Evolutionary conservation across 2,113 vertebrate species (phyloP), one percentile per base, ranked within the genome.

Genomic region (Apistogramma diplotaenia): DNA sequence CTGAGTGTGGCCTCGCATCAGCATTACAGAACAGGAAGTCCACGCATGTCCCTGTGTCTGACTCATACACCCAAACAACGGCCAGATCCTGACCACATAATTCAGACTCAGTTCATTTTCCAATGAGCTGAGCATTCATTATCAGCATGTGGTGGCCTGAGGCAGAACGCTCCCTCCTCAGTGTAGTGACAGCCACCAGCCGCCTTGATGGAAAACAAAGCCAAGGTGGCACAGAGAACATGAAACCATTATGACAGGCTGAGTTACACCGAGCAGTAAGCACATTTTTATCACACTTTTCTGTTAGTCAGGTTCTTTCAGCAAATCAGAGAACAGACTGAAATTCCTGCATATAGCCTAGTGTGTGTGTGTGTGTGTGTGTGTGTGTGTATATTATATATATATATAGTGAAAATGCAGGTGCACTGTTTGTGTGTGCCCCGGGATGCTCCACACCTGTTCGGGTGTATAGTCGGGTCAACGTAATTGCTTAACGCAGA

Each of bases 101-200:
- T 85, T 86, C 84, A 85, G 78, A 85, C 35, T 74, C 87, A 83
- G 84, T 90, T 90, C 82, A 84, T 92, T 92, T 94, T 89, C 79
- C 89, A 87, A 73, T 75, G 86, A 91, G 90, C 82, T 84, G 88
- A 91, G 81, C 87, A 71, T 92, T 94, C 82, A 74, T 93, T 94
- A 93, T 94, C 94, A 91, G 89, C 58, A 87, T 84, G 90, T 82
- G 61, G 84, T 89, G 88, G 89, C 93, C 93, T 23, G 85, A 87
- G 94, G 93, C 91, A 81, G 89, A 87, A 93, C 87, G 65, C 91
- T 90, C 90, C 91, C 87, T 92, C 73, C 92, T 80, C 83, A 31
- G 31, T 60, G 79, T 46, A 70, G 85, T 89, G 91, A 92, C 90
- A 87, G 84, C 80, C 83, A 27, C 71, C 80, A 76, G 74, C 81